Conservation (phyloP, 2,797 vertebrate genomes). For the Pogoniulus pusillus region DNA sequence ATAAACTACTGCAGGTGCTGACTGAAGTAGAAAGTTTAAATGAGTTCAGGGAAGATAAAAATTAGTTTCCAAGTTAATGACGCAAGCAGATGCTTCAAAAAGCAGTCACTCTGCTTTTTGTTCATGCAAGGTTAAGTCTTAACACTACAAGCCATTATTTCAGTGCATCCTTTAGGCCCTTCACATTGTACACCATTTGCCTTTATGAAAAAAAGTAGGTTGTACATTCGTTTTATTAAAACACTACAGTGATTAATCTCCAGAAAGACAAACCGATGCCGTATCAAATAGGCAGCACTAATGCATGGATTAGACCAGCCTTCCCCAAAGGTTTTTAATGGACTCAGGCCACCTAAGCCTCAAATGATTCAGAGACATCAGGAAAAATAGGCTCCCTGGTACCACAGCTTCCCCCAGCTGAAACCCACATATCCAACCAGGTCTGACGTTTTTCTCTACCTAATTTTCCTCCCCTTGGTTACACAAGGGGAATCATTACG, state of each 20-base stretch:
- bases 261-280: not conserved
- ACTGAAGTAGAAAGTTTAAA: not conserved
- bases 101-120: not conserved
- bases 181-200: not conserved
- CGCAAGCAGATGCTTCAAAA: not conserved
- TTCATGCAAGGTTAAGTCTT: not conserved
- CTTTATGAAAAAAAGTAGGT: not conserved
- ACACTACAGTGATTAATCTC: not conserved
- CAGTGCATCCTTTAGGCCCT: not conserved
- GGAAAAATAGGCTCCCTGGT: not conserved
- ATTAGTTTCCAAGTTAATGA: not conserved
- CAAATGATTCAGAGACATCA: not conserved
- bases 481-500: not conserved
- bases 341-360: not conserved
- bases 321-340: not conserved
- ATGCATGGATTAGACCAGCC: rapidly evolving
- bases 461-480: not conserved
- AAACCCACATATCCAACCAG: not conserved
- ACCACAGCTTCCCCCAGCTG: not conserved
- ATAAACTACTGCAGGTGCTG: not conserved
- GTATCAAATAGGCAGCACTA: not conserved
- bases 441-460: not conserved
- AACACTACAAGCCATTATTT: not conserved
- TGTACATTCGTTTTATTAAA: conserved; percentile 9
- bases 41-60: not conserved